Evolutionary conservation across 2,888 invertebrate species (phyloP).

Genomic region (Cataglyphis livida): DNA sequence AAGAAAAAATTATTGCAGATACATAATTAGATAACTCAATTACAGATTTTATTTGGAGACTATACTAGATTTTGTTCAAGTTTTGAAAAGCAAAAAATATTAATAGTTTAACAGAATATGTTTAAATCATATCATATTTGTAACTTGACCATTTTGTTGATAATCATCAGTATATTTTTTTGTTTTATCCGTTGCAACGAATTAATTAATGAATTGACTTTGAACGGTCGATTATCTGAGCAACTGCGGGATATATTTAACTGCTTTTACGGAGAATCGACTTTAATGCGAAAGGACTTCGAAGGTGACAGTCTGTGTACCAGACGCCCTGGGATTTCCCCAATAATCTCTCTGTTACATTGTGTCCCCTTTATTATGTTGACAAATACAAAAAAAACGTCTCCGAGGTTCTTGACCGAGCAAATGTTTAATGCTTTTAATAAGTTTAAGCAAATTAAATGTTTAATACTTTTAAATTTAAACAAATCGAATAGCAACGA

Average conservation of each 20-base stretch:
- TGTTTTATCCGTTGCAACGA: not conserved
- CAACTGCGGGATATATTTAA: conserved; percentile 18
- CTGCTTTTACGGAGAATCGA: not conserved
- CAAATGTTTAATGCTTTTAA: not conserved
- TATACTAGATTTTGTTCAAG: not conserved
- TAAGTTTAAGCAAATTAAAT: not conserved
- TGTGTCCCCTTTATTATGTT: not conserved
- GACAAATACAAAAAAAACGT: not conserved
- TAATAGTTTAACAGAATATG: not conserved
- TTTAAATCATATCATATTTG: not conserved
- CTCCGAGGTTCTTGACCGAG: conserved; percentile 28
- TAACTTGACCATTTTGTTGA: not conserved
- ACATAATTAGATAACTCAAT: not conserved
- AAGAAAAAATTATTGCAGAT: not conserved
- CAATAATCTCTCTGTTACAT: not conserved
- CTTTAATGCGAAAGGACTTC: conserved; percentile 1
- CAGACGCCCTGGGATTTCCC: conserved; percentile 14
- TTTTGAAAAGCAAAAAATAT: not conserved
- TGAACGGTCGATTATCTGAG: not conserved
- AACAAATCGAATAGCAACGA: not conserved
- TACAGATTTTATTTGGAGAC: not conserved
- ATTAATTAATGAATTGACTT: conserved; percentile 3
- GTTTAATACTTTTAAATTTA: not conserved
- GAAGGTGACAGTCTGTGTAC: not conserved
- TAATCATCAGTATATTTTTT: not conserved